Evolutionary conservation across 2,888 invertebrate genomes (phyloP).

Genomic region (Caenorhabditis sp.): DNA sequence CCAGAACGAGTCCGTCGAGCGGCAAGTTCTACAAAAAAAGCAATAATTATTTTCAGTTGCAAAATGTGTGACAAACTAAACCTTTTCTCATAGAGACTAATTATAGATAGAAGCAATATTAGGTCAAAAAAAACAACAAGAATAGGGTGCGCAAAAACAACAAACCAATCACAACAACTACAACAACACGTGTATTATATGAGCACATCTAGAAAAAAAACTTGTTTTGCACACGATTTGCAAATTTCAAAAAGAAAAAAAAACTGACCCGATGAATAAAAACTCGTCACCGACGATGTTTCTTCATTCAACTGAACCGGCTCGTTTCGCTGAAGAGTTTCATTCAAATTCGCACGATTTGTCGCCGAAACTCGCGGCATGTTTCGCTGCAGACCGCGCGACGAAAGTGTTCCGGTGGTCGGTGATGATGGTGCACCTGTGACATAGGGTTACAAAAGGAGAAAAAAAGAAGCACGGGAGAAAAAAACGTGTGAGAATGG

Average conservation of each 20-base stretch:
- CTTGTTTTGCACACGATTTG: constrained; percentile 21
- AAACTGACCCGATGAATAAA: constrained; percentile 46
- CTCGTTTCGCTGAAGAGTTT: constrained; percentile 23
- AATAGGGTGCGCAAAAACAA: not conserved
- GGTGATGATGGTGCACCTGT: constrained; percentile 16
- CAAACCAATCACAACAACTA: constrained; percentile 4
- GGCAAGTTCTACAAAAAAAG: not conserved
- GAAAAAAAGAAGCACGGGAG: not conserved
- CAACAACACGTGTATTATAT: constrained; percentile 25
- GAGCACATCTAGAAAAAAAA: constrained; percentile 35
- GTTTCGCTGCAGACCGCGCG: constrained; percentile 43
- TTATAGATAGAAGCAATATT: not conserved
- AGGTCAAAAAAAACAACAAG: not conserved
- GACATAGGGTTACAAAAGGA: constrained; percentile 11
- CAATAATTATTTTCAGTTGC: not conserved
- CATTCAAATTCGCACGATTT: no score
- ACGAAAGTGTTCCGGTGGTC: constrained; percentile 15
- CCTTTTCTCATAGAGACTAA: not conserved
- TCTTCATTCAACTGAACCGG: constrained; percentile 50
- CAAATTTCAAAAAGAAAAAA: not conserved
- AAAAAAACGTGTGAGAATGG: not conserved
- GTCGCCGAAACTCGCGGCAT: constrained; percentile 43
- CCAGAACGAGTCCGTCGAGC: constrained; percentile 29
- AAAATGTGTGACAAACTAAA: not conserved
- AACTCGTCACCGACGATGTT: constrained; percentile 50